These are phyloP conservation scores for Phania funesta DNA, from an alignment of 2,888 invertebrate genomes.

Conservation along the genomic window DNA sequence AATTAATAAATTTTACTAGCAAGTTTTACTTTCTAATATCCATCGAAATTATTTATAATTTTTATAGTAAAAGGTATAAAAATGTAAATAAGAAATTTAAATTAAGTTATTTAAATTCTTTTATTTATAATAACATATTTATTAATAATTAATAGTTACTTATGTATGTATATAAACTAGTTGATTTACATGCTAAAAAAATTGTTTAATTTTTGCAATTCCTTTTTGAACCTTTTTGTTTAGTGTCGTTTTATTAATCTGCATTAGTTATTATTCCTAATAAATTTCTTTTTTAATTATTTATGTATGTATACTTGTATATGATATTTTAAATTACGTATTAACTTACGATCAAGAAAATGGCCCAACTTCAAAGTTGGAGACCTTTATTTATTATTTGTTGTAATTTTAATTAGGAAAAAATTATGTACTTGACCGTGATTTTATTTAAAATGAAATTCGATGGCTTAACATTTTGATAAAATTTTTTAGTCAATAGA, in stretches of 20 bases:
- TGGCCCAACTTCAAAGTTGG: too few relatives aligned
- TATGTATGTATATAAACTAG: conserved; percentile 9
- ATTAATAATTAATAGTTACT: conserved; percentile 9
- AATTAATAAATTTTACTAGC: not conserved
- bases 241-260: conserved; percentile 12
- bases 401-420: conserved; percentile 2
- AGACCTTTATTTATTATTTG: too few relatives aligned
- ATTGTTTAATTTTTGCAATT: conserved; percentile 60
- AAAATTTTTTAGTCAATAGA: not conserved
- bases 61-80: conserved; percentile 29
- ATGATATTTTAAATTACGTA: not conserved
- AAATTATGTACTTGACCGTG: conserved; percentile 3
- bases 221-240: conserved; percentile 61
- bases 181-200: conserved; percentile 44
- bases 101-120: conserved; percentile 4
- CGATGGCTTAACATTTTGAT: not conserved
- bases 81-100: conserved; percentile 19
- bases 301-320: conserved; percentile 3
- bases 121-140: not conserved
- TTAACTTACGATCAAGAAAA: not conserved
- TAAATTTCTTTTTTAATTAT: not conserved
- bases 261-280: not conserved
- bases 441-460: conserved; percentile 27
- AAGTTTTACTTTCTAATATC: not conserved
- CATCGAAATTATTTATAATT: not conserved